These are phyloP conservation scores for Synanthedon formicaeformis DNA, from an alignment of 2,888 invertebrate species.

Conservation along the genomic window DNA sequence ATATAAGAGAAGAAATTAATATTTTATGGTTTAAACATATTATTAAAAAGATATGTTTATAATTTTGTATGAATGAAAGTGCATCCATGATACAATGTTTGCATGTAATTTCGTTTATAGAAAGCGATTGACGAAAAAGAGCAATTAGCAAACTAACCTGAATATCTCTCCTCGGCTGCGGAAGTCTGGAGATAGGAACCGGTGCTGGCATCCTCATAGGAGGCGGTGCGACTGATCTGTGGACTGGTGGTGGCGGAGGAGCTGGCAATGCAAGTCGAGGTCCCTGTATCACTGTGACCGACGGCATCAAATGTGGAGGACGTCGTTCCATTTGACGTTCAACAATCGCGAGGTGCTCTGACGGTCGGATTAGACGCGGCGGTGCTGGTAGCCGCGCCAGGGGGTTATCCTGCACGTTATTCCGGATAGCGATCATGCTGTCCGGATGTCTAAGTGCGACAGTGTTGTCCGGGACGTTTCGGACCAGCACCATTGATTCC, in stretches of 20 bases:
- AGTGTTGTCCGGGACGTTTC: constrained; percentile 25
- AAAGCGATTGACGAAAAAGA: no score
- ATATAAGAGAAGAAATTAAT: no score
- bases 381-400: constrained; percentile 22
- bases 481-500: constrained; percentile 3
- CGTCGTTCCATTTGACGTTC: constrained; percentile 19
- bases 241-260: constrained; percentile 32
- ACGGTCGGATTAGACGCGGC: constrained; percentile 54
- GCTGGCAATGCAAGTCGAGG: constrained; percentile 2
- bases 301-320: constrained; percentile 31
- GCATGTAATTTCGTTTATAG: no score
- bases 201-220: constrained; percentile 53
- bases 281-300: constrained; percentile 25
- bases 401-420: constrained; percentile 4
- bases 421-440: constrained; percentile 1
- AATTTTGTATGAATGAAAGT: background rate
- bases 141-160: constrained; percentile 33
- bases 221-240: constrained; percentile 48
- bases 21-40: no score
- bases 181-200: constrained; percentile 34
- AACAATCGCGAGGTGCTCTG: constrained; percentile 53
- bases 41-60: no score
- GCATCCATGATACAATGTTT: background rate
- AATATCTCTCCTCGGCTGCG: constrained; percentile 48
- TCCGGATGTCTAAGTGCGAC: background rate